Percentiles rank a stretch among this genome's conserved stretches.
These are phyloP conservation scores for Gnathonemus echidnorhynchus DNA, from an alignment of 2,113 vertebrate genomes.

Conservation along the genomic window DNA sequence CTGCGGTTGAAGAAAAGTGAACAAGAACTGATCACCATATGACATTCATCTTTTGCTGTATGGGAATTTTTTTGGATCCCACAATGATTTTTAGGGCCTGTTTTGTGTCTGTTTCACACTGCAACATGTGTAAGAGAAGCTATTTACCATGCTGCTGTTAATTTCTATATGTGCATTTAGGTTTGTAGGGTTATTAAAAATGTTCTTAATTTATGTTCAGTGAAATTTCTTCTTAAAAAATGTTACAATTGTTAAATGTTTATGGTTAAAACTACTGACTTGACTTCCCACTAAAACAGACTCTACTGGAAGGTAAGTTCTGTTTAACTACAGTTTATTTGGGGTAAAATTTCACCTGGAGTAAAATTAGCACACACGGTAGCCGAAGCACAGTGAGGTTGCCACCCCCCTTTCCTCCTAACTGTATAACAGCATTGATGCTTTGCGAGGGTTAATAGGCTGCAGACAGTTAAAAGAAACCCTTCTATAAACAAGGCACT, in stretches of 20 bases:
- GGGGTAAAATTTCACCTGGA: background rate
- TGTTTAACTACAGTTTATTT: background rate
- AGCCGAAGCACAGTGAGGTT: background rate
- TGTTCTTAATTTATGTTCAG: background rate
- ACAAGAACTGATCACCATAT: background rate
- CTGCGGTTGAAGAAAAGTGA: background rate
- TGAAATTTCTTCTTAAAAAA: background rate
- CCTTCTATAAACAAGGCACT: conserved; percentile 17
- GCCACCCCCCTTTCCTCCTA: background rate
- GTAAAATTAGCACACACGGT: background rate
- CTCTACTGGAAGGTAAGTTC: background rate
- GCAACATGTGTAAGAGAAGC: background rate
- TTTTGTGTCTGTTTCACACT: background rate
- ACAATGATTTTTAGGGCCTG: background rate
- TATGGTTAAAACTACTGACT: background rate
- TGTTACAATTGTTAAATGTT: background rate
- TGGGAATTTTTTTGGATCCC: background rate
- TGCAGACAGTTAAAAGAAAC: background rate
- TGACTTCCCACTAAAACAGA: background rate
- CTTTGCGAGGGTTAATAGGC: background rate
- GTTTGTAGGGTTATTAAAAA: background rate
- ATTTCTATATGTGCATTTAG: background rate
- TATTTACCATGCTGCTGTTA: background rate
- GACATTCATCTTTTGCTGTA: background rate
- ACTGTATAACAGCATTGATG: background rate